phyloP scores from a whole-genome alignment of 2,797 vertebrate genomes.

The Darevskia nairensis region DNA sequence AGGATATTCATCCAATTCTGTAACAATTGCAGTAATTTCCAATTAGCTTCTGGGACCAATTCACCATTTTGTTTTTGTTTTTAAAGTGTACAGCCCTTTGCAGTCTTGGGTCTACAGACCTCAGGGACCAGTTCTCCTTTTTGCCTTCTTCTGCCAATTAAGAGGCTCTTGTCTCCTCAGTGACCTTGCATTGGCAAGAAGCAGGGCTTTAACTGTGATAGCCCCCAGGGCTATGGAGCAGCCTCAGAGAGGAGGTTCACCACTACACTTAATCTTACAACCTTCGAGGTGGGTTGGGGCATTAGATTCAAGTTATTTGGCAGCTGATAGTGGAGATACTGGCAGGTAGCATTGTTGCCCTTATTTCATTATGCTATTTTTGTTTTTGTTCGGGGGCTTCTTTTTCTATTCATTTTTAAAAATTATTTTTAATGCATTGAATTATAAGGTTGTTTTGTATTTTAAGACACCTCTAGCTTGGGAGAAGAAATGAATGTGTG shows the following conservation, averaged over 20 bases:
- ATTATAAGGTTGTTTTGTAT: no score
- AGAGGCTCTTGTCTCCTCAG: background rate
- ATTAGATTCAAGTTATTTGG: no score
- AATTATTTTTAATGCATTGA: no score
- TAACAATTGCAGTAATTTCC: background rate
- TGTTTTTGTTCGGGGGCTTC: no score
- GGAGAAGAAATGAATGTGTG: no score
- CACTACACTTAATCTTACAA: background rate
- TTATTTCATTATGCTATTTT: background rate
- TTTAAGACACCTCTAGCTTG: no score
- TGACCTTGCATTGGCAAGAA: background rate
- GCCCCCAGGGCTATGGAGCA: background rate
- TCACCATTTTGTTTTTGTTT: background rate
- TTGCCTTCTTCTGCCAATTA: background rate
- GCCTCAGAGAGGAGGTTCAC: background rate
- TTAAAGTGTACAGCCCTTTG: background rate
- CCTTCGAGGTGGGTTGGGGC: no score
- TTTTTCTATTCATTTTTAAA: no score
- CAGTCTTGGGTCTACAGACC: background rate
- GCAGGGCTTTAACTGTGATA: background rate
- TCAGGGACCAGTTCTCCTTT: background rate
- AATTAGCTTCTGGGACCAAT: background rate
- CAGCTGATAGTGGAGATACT: background rate
- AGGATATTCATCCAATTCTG: background rate
- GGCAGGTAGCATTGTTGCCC: background rate